Conservation (phyloP, 30 jellyfish, hydroid and myxozoan genomes). For the Chrysaora quinquecirrha region DNA sequence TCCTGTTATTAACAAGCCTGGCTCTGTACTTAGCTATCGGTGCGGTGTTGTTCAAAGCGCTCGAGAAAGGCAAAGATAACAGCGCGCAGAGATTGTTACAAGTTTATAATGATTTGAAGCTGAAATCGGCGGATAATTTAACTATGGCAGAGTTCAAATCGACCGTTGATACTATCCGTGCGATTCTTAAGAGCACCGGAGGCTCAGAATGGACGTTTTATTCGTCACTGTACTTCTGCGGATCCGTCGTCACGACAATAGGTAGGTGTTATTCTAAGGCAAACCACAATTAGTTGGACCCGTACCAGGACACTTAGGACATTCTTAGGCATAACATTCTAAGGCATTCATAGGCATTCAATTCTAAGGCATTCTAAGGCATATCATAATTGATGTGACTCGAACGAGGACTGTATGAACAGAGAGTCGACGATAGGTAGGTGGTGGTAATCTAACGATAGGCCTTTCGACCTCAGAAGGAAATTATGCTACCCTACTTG, state of each 20-base stretch:
- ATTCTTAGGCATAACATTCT: too few relatives aligned
- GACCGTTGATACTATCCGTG: constrained; percentile 23
- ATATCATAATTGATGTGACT: too few relatives aligned
- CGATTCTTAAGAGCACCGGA: background rate
- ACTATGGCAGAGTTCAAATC: constrained; percentile 42
- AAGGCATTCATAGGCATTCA: too few relatives aligned
- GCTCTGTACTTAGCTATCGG: constrained; percentile 53
- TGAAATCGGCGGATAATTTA: constrained; percentile 24
- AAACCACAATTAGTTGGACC: too few relatives aligned
- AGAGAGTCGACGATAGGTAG: too few relatives aligned
- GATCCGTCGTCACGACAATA: constrained; percentile 77
- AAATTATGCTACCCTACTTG: too few relatives aligned
- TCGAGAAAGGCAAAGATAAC: constrained; percentile 19
- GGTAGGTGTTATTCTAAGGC: constrained; percentile 40
- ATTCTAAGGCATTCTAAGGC: too few relatives aligned
- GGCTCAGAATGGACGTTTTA: constrained; percentile 72
- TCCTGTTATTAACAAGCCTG: constrained; percentile 23
- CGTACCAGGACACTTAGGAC: too few relatives aligned
- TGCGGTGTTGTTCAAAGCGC: constrained; percentile 40
- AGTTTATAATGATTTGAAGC: background rate
- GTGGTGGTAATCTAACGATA: too few relatives aligned
- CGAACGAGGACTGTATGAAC: too few relatives aligned
- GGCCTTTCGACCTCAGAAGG: too few relatives aligned
- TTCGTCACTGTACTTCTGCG: constrained; percentile 75
- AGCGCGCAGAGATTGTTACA: constrained; percentile 18